Evolutionary conservation across 2,888 invertebrate genomes (phyloP), one percentile per base, ranked within the genome.

Genomic region (Chrysina gloriosa): DNA sequence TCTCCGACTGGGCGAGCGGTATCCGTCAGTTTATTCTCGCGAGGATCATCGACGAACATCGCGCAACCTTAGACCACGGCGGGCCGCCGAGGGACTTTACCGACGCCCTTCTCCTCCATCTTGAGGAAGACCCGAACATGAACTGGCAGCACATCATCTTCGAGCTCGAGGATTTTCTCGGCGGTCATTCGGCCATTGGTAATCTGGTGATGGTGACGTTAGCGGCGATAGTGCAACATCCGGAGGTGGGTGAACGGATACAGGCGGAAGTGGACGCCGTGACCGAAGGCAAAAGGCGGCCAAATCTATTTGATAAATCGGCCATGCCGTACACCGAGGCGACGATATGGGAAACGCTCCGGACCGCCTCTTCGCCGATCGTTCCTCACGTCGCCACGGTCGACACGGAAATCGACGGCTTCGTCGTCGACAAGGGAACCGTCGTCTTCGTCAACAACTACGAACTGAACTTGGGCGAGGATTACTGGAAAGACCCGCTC

Each of bases 371-470:
- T 0, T 95, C 95, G 0, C 95, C 96, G 0, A 95, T 96, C 67
- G 95, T 96, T 0, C 96, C 96, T 0, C 95, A 95, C 78, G 94
- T 94, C 0, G 94, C 95, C 0, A 92, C 92, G 0, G 88, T 90
- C 74, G 90, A 92, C 76, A 90, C 92, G 0, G 85, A 87, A 0
- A 88, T 96, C 3, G 87, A 89, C 42, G 94, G 92, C 0, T 92
- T 87, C 76, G 86, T 87, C 0, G 87, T 95, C 0, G 87, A 89
- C 54, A 91, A 91, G 77, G 94, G 92, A 0, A 93, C 94, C 0
- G 86, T 94, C 63, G 88, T 95, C 0, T 92, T 95, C 77, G 89
- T 95, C 21, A 95, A 95, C 78, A 95, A 94, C 78, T 93, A 92
- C 79, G 89, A 91, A 71, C 79, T 95, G 14, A 95, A 95, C 78